Percentiles rank a stretch among this genome's conserved stretches.
These are phyloP conservation scores for Mesembrinibis cayennensis DNA, from an alignment of 2,113 vertebrate species.

Conservation along the genomic window DNA sequence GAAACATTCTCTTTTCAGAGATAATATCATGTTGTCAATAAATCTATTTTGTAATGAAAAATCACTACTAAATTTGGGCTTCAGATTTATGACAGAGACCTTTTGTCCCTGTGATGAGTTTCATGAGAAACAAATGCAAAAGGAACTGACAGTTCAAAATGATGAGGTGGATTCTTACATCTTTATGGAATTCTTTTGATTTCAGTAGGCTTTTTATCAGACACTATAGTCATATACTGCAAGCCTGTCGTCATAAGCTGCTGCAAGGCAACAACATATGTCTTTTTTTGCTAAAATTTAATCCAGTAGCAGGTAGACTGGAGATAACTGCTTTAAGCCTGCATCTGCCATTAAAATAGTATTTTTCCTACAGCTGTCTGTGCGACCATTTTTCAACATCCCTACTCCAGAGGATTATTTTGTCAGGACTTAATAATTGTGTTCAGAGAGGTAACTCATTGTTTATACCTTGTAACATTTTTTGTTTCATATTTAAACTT, in stretches of 20 bases:
- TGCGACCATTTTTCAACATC: not conserved
- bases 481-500: not conserved
- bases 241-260: not conserved
- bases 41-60: not conserved
- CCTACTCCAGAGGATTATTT: not conserved
- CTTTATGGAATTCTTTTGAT: not conserved
- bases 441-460: not conserved
- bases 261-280: not conserved
- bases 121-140: not conserved
- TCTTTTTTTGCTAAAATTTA: not conserved
- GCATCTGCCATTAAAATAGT: not conserved
- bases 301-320: not conserved
- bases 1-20: not conserved
- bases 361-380: not conserved
- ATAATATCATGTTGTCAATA: not conserved
- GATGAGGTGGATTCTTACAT: not conserved
- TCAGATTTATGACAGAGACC: not conserved
- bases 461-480: not conserved
- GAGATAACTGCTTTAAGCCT: not conserved
- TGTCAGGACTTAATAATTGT: not conserved
- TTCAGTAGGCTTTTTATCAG: not conserved
- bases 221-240: fast-evolving
- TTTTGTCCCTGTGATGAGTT: not conserved
- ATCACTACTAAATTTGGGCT: not conserved
- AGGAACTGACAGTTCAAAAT: not conserved